Conservation (phyloP, 2,113 vertebrate species). For the Apus apus region DNA sequence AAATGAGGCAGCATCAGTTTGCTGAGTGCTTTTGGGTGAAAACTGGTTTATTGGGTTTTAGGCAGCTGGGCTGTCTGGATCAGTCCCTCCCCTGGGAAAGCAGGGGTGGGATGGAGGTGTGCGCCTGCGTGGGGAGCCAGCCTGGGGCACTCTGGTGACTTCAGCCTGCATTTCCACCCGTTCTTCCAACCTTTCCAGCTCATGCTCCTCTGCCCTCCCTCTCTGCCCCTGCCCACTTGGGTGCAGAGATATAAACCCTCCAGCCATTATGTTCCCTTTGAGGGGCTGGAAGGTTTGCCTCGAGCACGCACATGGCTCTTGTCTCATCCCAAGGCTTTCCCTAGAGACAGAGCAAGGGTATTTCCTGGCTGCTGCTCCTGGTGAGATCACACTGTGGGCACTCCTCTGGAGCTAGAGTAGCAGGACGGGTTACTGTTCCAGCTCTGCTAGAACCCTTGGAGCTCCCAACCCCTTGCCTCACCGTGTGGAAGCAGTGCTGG, state of each 20-base stretch:
- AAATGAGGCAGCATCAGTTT: neutral
- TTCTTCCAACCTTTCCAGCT: slow-evolving; percentile 37
- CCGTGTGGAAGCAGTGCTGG: neutral
- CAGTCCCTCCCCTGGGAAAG: neutral
- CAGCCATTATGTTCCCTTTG: slow-evolving; percentile 30
- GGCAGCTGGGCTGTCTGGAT: neutral
- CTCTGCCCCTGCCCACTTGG: slow-evolving; percentile 41
- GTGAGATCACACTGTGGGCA: slow-evolving; percentile 27
- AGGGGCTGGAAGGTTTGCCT: neutral
- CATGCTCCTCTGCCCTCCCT: slow-evolving; percentile 50
- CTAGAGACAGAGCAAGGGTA: neutral
- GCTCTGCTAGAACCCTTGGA: slow-evolving; percentile 4
- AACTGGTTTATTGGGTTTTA: rapidly evolving
- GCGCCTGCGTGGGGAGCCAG: neutral
- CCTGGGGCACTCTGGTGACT: slow-evolving; percentile 15
- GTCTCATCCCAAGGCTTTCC: neutral
- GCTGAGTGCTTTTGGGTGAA: rapidly evolving
- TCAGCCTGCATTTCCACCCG: slow-evolving; percentile 29
- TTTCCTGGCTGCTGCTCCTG: neutral
- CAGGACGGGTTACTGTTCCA: slow-evolving; percentile 26
- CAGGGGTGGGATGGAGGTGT: neutral
- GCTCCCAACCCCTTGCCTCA: neutral
- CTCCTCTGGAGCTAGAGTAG: neutral
- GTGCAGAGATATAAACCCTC: slow-evolving; percentile 50
- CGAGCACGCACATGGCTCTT: neutral